Evolutionary conservation across 2,113 vertebrate species (phyloP), one percentile per base, ranked within the genome.

Genomic region (Otolemur garnettii): DNA sequence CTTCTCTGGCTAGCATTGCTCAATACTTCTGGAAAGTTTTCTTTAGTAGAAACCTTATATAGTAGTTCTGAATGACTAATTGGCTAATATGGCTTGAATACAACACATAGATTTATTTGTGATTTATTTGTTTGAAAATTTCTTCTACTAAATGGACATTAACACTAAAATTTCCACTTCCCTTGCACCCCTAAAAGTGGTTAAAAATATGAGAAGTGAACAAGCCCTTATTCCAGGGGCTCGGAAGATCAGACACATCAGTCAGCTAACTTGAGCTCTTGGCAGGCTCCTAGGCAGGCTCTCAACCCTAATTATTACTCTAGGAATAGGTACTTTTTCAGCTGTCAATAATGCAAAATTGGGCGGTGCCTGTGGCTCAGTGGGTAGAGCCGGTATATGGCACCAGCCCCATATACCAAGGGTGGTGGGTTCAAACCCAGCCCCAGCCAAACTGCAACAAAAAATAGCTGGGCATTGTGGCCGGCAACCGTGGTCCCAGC

Each of bases 141-240:
- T 72, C 10, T 75, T 77, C 33, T 50, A 87, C 53, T 78, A 66
- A 94, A 55, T 79, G 13, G 45, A 77, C 33, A 55, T 87, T 87
- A 95, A 38, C 12, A 68, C 12, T 85, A 74, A 86, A 60, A 26
- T 80, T 60, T 66, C 33, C n/a, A 18, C 81, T 69, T 90, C 26
- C 24, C n/a, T 62, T 79, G 2, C 17, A 22, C 24, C 38, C 24
- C 19, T 74, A 62, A 90, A 71, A 71, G 33, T 82, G 55, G 42
- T 59, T 83, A 93, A 88, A 45, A 90, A 97, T 84, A 88, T 85
- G 30, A 90, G 50, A 8, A 68, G 72, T 33, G 82, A 96, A 88
- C n/a, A 85, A n/a, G 26, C 4, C 10, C 28, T 69, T 0, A 2
- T 10, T 64, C 50, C 28, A 13, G 26, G 6, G 42, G 3, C 57